These are phyloP conservation scores for Atrina japonica DNA, from an alignment of 2,888 invertebrate species.

Conservation along the genomic window DNA sequence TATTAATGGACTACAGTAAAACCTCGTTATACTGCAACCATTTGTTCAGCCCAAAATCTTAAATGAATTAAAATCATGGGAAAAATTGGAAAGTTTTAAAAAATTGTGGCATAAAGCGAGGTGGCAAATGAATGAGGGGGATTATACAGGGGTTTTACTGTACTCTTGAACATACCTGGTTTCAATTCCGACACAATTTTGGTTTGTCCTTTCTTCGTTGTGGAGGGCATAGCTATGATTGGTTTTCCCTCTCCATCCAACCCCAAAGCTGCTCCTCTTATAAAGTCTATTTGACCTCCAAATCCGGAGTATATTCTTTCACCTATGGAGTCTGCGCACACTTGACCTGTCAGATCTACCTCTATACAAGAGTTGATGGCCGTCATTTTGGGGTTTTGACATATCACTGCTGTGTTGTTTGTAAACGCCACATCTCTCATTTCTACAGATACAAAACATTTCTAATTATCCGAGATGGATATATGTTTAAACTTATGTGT, in stretches of 20 bases:
- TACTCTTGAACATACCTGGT: slow-evolving; percentile 84
- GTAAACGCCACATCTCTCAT: slow-evolving; percentile 94
- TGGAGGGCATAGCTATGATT: slow-evolving; percentile 94
- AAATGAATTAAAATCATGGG: neutral
- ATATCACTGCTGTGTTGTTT: slow-evolving; percentile 91
- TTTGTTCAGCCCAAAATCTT: no score
- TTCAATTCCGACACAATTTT: slow-evolving; percentile 93
- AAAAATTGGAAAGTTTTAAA: neutral
- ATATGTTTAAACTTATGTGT: no score
- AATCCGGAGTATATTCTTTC: slow-evolving; percentile 87
- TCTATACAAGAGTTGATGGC: slow-evolving; percentile 98
- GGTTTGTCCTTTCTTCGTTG: slow-evolving; percentile 88
- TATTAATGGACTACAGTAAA: no score
- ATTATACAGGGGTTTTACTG: neutral
- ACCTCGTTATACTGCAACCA: no score
- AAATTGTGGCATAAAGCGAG: no score
- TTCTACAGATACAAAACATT: slow-evolving; percentile 90
- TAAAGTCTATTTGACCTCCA: slow-evolving; percentile 97
- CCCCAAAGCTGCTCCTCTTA: slow-evolving; percentile 93
- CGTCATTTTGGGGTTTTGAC: slow-evolving; percentile 93
- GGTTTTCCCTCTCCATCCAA: slow-evolving; percentile 93
- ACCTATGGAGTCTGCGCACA: slow-evolving; percentile 96
- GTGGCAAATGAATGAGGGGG: neutral
- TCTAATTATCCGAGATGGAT: no score
- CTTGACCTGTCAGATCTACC: slow-evolving; percentile 95